Conservation (phyloP, 35 echinoderm and acorn worm species). For the Eucidaris tribuloides region DNA sequence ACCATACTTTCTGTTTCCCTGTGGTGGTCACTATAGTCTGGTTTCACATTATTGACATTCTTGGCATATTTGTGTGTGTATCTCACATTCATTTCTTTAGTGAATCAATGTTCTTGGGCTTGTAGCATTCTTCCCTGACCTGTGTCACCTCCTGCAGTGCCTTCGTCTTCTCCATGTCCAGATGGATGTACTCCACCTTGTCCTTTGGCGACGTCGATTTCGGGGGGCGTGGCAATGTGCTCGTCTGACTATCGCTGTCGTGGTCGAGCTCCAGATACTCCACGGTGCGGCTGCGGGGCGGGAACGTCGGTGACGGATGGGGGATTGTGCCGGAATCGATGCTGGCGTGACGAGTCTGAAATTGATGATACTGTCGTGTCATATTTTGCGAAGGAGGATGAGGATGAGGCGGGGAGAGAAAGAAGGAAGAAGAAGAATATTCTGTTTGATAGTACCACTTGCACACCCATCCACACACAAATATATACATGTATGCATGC, state of each 20-base stretch:
- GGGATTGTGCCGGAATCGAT: not conserved
- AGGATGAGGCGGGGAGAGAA: not conserved
- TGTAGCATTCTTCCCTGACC: slow-evolving; percentile 45
- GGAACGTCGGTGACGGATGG: slow-evolving; percentile 26
- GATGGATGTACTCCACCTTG: slow-evolving; percentile 56
- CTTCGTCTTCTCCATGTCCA: slow-evolving; percentile 63
- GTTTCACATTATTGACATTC: no score
- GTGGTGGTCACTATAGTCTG: no score
- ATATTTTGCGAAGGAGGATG: no score
- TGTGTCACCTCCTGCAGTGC: slow-evolving; percentile 46
- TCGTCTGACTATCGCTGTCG: slow-evolving; percentile 34
- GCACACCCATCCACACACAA: no score
- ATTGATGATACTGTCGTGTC: slow-evolving; percentile 30
- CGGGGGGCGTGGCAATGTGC: slow-evolving; percentile 25
- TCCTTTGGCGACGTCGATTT: slow-evolving; percentile 37
- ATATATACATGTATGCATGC: no score
- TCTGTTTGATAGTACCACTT: no score
- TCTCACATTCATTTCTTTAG: no score
- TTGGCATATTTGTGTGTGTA: no score
- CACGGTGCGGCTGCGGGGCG: slow-evolving; percentile 38
- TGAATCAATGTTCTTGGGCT: slow-evolving; percentile 21
- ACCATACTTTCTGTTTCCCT: no score
- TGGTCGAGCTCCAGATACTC: slow-evolving; percentile 80
- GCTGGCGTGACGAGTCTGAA: slow-evolving; percentile 19
- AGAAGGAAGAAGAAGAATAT: no score